Evolutionary conservation across 2,797 vertebrate species (phyloP).

Genomic region (Chloroceryle amazona): DNA sequence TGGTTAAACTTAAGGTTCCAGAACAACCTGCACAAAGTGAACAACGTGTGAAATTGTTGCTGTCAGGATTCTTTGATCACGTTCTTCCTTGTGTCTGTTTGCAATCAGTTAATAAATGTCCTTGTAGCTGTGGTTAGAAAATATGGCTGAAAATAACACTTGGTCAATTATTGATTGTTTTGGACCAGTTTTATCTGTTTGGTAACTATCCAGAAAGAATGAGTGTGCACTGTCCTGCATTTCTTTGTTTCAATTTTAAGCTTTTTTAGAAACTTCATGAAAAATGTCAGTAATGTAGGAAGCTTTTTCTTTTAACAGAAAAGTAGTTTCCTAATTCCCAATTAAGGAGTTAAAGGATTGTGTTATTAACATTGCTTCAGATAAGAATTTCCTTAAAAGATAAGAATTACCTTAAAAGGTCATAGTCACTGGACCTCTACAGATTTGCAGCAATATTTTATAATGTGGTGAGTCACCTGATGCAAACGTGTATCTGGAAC

Average conservation of each 20-base stretch:
- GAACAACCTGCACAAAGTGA: constrained; percentile 58
- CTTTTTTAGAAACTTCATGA: neutral
- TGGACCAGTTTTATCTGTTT: neutral
- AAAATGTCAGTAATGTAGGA: neutral
- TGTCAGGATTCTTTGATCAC: neutral
- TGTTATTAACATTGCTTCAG: neutral
- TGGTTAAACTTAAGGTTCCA: constrained; percentile 50
- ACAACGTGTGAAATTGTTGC: constrained; percentile 17
- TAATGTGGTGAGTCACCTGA: neutral
- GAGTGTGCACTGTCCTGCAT: neutral
- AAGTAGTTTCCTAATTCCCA: neutral
- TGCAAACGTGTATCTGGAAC: neutral
- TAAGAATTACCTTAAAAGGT: too few relatives aligned
- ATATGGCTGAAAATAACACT: neutral
- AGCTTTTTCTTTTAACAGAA: neutral
- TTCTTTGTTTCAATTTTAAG: neutral
- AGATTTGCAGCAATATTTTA: neutral
- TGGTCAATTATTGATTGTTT: neutral
- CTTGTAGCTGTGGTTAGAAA: neutral
- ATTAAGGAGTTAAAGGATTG: neutral
- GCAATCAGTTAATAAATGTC: neutral
- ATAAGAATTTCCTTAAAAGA: neutral
- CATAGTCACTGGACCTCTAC: neutral
- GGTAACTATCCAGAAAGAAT: neutral
- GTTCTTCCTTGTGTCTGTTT: neutral